phyloP scores from a whole-genome alignment of 2,888 invertebrate genomes.

The Piscicola geometra region DNA sequence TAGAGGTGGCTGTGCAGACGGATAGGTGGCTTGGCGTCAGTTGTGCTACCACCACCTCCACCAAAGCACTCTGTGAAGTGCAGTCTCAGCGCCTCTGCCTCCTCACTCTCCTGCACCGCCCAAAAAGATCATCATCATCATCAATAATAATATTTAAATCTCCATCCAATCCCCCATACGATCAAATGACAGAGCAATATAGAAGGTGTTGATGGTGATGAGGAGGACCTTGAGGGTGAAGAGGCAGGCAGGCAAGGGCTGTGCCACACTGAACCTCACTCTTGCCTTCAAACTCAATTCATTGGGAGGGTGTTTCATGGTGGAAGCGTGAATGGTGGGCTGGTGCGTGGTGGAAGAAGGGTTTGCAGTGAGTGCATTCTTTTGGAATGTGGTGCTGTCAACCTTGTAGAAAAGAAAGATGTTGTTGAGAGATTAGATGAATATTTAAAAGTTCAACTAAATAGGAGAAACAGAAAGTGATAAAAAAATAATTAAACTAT shows the following conservation, averaged over 20 bases:
- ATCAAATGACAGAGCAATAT: background rate
- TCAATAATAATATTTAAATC: too few species aligned
- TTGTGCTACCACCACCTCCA: background rate
- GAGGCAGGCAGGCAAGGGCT: background rate
- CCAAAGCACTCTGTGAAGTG: background rate
- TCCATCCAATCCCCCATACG: too few species aligned
- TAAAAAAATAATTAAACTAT: too few species aligned
- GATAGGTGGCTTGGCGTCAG: background rate
- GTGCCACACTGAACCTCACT: background rate
- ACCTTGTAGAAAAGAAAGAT: background rate
- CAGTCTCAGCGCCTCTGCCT: constrained; percentile 15
- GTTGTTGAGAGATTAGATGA: background rate
- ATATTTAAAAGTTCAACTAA: too few species aligned
- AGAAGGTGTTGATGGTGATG: background rate
- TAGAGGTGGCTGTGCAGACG: background rate
- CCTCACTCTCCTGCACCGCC: background rate
- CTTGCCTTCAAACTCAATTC: background rate
- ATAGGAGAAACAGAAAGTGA: too few species aligned
- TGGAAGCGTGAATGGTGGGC: background rate
- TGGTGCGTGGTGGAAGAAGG: background rate
- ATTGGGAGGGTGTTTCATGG: too few species aligned
- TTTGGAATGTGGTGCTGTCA: background rate
- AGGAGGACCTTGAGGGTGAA: background rate
- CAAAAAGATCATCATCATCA: background rate
- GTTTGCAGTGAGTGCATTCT: too few species aligned